Evolutionary conservation across 1,140 invertebrate genomes (phyloP), one percentile per base, ranked within the genome.

Genomic region (Sogatella furcifera): DNA sequence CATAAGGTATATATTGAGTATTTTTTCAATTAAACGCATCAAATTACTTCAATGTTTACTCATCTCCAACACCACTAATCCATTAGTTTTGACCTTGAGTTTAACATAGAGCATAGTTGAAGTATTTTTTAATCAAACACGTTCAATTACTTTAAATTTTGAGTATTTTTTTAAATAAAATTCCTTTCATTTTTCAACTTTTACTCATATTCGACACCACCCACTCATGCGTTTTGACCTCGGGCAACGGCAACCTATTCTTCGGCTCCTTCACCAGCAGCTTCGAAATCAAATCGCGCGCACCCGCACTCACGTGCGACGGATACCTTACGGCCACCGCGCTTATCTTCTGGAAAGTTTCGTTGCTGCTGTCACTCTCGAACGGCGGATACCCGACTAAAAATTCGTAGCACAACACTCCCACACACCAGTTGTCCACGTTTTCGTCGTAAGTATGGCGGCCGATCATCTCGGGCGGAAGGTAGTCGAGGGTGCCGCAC

Each of bases 321-420:
- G 94, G 92, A 77, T 88, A 97, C 9, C 73, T 68, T 60, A 95
- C 80, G 59, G 88, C 80, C 5, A 93, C 72, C 28, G 76, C 78
- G 21, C 79, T 77, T 64, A 98, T 98, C 69, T 85, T 85, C 5
- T 76, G 71, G 71, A 96, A 97, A 1, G 95, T 98, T 59, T 90
- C 84, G 59, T 85, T 76, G 57, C 84, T 76, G 3, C 78, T 79
- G 38, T 85, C 80, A 55, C 86, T 87, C 67, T 97, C 89, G 72
- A 99, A 99, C 19, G 96, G 95, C n/a, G 95, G 92, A 56, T 80
- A 81, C 0, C 95, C 95, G 4, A 91, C 89, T 0, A 98, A 77
- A 74, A 98, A 96, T 77, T 98, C 96, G 71, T 95, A 99, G 65
- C 90, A 89, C 0, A 98, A 77, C 42, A 98, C 85, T 24, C 96